A percentile compares a stretch with the other conserved stretches of the same genome.
Evolutionary conservation across 2,797 vertebrate genomes (phyloP).

Genomic region (Mormyrops boulengeri): DNA sequence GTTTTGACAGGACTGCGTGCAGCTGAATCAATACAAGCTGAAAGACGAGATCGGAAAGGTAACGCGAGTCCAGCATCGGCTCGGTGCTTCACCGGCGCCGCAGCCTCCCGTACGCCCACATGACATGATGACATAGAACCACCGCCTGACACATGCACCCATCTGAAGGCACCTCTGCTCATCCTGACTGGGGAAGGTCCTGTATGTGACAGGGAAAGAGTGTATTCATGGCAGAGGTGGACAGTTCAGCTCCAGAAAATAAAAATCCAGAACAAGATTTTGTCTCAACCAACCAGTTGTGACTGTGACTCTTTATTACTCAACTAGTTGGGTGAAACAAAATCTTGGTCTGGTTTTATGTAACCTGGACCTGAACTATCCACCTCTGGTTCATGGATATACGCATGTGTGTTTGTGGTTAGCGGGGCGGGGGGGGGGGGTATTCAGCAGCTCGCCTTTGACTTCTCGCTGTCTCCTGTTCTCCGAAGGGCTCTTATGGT

Average conservation of each 20-base stretch:
- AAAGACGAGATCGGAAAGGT: conserved; percentile 99
- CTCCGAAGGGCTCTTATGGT: conserved; percentile 86
- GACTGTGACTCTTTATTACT: neutral
- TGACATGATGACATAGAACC: neutral
- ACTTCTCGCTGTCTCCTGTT: neutral
- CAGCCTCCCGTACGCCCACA: neutral
- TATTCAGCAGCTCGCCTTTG: neutral
- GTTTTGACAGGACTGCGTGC: conserved; percentile 83
- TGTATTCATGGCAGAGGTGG: conserved; percentile 29
- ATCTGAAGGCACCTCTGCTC: conserved; percentile 37
- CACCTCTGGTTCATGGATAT: neutral
- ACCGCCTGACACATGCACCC: conserved; percentile 22
- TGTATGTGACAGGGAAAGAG: conserved; percentile 32
- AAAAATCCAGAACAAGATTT: neutral
- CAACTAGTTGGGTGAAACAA: neutral
- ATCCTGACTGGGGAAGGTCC: conserved; percentile 42
- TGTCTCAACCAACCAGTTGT: neutral
- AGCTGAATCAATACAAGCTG: conserved; percentile 96
- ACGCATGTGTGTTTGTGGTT: neutral
- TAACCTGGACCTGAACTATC: neutral
- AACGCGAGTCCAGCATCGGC: conserved; percentile 23
- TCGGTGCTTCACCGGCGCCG: neutral
- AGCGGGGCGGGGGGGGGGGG: neutral
- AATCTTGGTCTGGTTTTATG: neutral
- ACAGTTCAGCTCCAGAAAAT: neutral